Evolutionary conservation across 92 coral and sea anemone genomes (phyloP), one percentile per base, ranked within the genome.

Genomic region (Epizoanthus stellaris): DNA sequence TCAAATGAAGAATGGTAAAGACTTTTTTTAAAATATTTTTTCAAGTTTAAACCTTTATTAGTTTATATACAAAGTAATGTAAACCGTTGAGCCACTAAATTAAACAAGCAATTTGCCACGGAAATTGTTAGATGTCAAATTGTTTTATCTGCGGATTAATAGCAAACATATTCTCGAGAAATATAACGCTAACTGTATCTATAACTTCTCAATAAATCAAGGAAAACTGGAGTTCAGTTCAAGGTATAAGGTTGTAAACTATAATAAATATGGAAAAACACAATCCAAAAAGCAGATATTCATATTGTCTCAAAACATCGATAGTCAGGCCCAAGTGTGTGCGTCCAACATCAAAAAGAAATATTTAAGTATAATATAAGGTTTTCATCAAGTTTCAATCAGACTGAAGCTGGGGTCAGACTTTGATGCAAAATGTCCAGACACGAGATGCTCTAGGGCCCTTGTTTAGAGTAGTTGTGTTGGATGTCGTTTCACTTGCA

Each of bases 101-200:
- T 36, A 67, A 67, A 68, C 42, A 68, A 68, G 73, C 15, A 38
- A 61, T 61, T 61, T 17, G 3, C 20, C 66, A 61, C 66, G 20
- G 25, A 20, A 17, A 61, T 61, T 20, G 25, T 11, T 17, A 20
- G 66, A n/a, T 43, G 30, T 34, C n/a, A 34, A 68, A 68, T 68
- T 68, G 73, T 38, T n/a, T 68, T 68, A 68, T 14, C 73, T 68
- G 45, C 73, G 73, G 73, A 67, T 68, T 67, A 34, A 17, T 68
- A 10, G 42, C 47, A 68, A 66, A 34, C 34, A 15, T 66, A 43
- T 43, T 68, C 39, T 68, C 20, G 30, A 68, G 25, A 61, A 61
- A 61, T n/a, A n/a, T 61, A 13, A 17, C 4, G 11, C 21, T 15
- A 15, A 34, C 36, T 67, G 23, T 65, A 10, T 5, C n/a, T 68